Base-by-base conservation (phyloP, 1,140 invertebrate genomes). In the Lordiphosa clarofinis region DNA sequence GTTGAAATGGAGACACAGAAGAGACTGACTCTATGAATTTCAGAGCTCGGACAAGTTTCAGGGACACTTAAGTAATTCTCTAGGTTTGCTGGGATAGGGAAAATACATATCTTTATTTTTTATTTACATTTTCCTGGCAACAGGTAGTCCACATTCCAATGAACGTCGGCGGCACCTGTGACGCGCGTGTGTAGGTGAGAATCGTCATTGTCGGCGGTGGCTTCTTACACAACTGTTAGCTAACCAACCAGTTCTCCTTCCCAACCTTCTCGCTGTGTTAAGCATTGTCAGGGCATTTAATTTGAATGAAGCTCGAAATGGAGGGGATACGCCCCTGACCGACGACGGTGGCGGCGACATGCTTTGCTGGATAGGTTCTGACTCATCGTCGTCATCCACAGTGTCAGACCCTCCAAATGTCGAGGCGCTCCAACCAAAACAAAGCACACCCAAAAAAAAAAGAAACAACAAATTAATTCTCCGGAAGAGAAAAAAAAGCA, bases 281-380 rank as follows among this genome's bases (percentile, higher is more conserved):
- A 37, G 19, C 57, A 42, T 35, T 69, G 66, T 52, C 52, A 57
- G 49, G 35, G 67, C 52, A 50, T 67, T 71, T 71, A 67, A 63
- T 72, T 76, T 71, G 55, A 59, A 43, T 66, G 42, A 52, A 39
- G 56, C 64, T 43, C 37, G 40, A 13, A 42, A 4, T 13, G 3
- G 12, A 9, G 11, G 47, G 64, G 38, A 43, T 57, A 62, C 62
- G 58, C 73, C 72, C 58, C 68, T 75, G 39, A 10, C 43, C 49
- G 49, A 24, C 21, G 21, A 33, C 48, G 48, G 39, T n/a, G n/a
- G 21, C 49, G 55, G 46, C 48, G 48, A 57, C 59, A 79, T 69
- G 73, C 56, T 73, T 76, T 64, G 59, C 40, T 78, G 68, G 49
- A 63, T 48, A 37, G 33, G 31, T 31, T 12, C 31, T 73, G 74